Evolutionary conservation across 92 coral and sea anemone genomes (phyloP).

Genomic region (Galaxea fascicularis): DNA sequence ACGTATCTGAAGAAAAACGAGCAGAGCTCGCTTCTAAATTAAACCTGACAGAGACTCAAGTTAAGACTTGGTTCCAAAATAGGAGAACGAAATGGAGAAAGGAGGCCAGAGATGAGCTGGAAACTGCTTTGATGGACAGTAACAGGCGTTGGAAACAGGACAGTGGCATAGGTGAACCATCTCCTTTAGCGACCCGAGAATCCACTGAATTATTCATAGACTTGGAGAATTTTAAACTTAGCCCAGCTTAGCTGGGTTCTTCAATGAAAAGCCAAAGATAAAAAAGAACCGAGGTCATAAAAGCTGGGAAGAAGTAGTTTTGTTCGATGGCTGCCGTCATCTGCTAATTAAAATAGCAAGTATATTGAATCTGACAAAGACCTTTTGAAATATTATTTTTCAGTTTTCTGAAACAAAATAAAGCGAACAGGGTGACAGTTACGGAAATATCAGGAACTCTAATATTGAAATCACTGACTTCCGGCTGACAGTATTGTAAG

Average conservation of each 20-base stretch:
- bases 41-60: slow-evolving; percentile 82
- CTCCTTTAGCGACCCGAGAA: neutral
- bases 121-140: slow-evolving; percentile 33
- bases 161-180: neutral
- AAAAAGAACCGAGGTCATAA: too few relatives aligned
- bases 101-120: slow-evolving; percentile 65
- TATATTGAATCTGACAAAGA: too few relatives aligned
- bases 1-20: slow-evolving; percentile 79
- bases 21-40: slow-evolving; percentile 75
- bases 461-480: too few relatives aligned
- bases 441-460: too few relatives aligned
- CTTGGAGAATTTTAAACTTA: slow-evolving; percentile 19
- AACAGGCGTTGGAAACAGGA: slow-evolving; percentile 31
- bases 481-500: too few relatives aligned
- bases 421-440: too few relatives aligned
- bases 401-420: too few relatives aligned
- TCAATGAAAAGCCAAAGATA: neutral
- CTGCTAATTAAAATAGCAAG: too few relatives aligned
- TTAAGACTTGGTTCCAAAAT: slow-evolving; percentile 88
- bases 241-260: neutral
- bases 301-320: too few relatives aligned
- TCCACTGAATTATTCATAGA: slow-evolving; percentile 17
- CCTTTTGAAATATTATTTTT: too few relatives aligned
- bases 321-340: too few relatives aligned
- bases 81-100: slow-evolving; percentile 88